A percentile compares a stretch with the other conserved stretches of the same genome.
Conservation (phyloP, 2,888 invertebrate species). For the Drosophila quinaria region DNA sequence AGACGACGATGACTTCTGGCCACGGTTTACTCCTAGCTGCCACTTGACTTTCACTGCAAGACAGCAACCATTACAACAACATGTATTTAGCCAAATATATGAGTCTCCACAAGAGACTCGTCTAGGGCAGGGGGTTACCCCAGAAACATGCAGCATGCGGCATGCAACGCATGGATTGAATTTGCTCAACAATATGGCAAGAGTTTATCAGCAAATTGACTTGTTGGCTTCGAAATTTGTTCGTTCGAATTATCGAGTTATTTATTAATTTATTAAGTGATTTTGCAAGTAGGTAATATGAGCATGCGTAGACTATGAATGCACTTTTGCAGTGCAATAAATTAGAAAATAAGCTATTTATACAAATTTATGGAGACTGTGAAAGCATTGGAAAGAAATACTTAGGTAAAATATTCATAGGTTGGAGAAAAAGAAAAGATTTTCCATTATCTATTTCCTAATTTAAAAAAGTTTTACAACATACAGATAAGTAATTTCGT, state of each 20-base stretch:
- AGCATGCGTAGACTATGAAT: neutral
- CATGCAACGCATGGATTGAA: constrained; percentile 12
- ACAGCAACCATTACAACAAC: constrained; percentile 51
- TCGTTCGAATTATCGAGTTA: constrained; percentile 20
- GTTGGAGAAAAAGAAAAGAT: neutral
- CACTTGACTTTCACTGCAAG: constrained; percentile 46
- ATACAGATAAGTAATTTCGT: no score
- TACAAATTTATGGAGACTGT: neutral
- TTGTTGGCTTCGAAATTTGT: constrained; percentile 27
- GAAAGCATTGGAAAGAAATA: neutral
- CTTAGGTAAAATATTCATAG: neutral
- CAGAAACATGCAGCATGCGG: constrained; percentile 15
- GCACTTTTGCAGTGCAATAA: neutral
- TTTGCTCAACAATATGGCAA: constrained; percentile 14
- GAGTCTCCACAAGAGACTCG: constrained; percentile 24
- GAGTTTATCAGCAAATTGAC: constrained; percentile 34
- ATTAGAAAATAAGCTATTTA: neutral
- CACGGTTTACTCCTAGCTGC: constrained; percentile 22
- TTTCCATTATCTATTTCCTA: no score
- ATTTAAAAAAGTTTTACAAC: no score
- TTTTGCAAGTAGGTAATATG: neutral
- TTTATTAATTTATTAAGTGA: constrained; percentile 26
- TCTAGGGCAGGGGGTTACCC: neutral
- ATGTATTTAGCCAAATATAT: constrained; percentile 56
- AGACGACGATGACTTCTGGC: constrained; percentile 30